A percentile compares a stretch with the other conserved stretches of the same genome.
Evolutionary conservation across 2,113 vertebrate genomes (phyloP).

Genomic region (Brienomyrus longianalis): DNA sequence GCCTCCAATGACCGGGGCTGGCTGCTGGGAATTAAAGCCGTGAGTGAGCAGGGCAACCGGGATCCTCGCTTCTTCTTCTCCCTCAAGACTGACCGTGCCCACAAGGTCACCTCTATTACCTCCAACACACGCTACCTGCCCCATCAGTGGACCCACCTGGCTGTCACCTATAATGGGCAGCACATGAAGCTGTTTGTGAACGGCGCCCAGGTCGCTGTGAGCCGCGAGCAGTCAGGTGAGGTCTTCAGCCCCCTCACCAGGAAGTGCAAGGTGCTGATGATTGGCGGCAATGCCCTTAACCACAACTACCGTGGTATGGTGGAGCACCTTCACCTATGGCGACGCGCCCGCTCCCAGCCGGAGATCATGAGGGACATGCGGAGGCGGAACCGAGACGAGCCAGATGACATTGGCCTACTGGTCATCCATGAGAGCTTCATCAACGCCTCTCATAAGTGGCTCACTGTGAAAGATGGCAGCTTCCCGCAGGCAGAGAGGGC

Average conservation of each 20-base stretch:
- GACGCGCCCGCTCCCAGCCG: conserved; percentile 75
- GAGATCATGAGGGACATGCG: conserved; percentile 84
- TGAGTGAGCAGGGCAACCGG: conserved; percentile 84
- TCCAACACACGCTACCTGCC: conserved; percentile 82
- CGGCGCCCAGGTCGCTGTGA: conserved; percentile 86
- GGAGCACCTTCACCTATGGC: conserved; percentile 84
- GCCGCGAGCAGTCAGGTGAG: conserved; percentile 84
- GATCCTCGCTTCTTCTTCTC: conserved; percentile 98
- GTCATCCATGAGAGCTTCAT: conserved; percentile 89
- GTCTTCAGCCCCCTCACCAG: conserved; percentile 87
- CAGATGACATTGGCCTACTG: conserved; percentile 74
- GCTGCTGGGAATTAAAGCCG: conserved; percentile 87
- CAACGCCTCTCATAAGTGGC: conserved; percentile 78
- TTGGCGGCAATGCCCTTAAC: conserved; percentile 84
- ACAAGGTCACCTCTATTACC: conserved; percentile 83
- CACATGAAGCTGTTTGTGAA: conserved; percentile 93
- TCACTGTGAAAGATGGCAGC: conserved; percentile 82
- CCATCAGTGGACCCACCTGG: conserved; percentile 85
- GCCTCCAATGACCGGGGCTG: conserved; percentile 93
- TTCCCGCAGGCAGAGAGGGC: conserved; percentile 70
- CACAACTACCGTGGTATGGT: conserved; percentile 88
- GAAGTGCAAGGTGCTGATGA: conserved; percentile 94
- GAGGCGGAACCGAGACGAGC: conserved; percentile 50
- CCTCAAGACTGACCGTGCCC: conserved; percentile 93
- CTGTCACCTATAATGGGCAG: conserved; percentile 81